Evolutionary conservation across 2,888 invertebrate species (phyloP).

Genomic region (Macropis europaea): DNA sequence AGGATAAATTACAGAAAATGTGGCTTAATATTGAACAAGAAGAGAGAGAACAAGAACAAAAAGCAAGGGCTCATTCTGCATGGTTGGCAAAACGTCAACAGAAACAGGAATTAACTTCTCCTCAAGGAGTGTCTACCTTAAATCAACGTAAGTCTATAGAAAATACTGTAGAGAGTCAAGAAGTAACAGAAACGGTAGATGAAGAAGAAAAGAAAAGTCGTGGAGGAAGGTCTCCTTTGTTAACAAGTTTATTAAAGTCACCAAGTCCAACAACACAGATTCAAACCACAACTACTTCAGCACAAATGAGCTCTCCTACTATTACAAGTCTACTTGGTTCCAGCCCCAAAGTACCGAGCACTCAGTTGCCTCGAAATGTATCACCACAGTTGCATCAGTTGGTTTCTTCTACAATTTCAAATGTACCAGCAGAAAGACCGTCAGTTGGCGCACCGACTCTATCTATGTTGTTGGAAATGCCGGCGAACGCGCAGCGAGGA

Average conservation of each 20-base stretch:
- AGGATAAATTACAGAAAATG: conserved; percentile 88
- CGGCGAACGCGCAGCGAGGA: conserved; percentile 76
- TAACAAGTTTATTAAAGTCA: conserved; percentile 91
- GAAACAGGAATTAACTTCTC: conserved; percentile 67
- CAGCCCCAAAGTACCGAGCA: conserved; percentile 72
- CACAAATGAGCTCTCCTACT: conserved; percentile 80
- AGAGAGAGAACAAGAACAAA: conserved; percentile 86
- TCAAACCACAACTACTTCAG: conserved; percentile 74
- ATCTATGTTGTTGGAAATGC: conserved; percentile 85
- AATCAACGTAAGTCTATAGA: conserved; percentile 65
- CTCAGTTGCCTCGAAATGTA: conserved; percentile 71
- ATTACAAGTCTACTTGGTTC: conserved; percentile 82
- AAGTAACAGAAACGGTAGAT: conserved; percentile 62
- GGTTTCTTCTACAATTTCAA: conserved; percentile 79
- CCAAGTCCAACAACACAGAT: conserved; percentile 81
- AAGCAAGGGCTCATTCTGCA: conserved; percentile 81
- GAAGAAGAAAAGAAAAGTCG: conserved; percentile 73
- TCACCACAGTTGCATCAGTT: conserved; percentile 81
- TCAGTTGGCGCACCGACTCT: conserved; percentile 88
- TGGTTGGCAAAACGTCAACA: conserved; percentile 75
- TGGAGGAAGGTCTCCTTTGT: conserved; percentile 82
- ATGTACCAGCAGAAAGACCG: conserved; percentile 80
- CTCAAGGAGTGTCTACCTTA: conserved; percentile 46
- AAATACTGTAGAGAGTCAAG: conserved; percentile 52
- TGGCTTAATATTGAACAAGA: conserved; percentile 88